A percentile compares a stretch with the other conserved stretches of the same genome.
Evolutionary conservation across 2,113 vertebrate species (phyloP).

Genomic region (Fregata magnificens): DNA sequence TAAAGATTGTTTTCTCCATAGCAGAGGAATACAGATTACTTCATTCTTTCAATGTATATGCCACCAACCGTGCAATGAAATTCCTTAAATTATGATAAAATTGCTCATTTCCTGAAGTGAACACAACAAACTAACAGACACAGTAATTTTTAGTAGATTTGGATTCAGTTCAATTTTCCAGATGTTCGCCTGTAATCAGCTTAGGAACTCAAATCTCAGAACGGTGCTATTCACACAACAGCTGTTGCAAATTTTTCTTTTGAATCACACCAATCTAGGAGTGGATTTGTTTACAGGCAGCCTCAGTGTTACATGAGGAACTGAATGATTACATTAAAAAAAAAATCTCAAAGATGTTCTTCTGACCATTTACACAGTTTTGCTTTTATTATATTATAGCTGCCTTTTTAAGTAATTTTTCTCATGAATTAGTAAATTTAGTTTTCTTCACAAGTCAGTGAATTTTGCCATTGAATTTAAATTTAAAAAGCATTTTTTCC

Average conservation of each 20-base stretch:
- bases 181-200: slow-evolving; percentile 63
- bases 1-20: neutral
- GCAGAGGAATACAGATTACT: neutral
- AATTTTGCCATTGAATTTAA: neutral
- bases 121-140: slow-evolving; percentile 66
- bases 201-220: slow-evolving; percentile 58
- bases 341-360: neutral
- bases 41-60: slow-evolving; percentile 17
- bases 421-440: neutral
- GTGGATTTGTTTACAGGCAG: slow-evolving; percentile 56
- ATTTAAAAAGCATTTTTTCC: neutral
- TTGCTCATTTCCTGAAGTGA: slow-evolving; percentile 66
- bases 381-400: neutral
- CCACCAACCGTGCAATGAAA: slow-evolving; percentile 41
- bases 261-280: slow-evolving; percentile 50
- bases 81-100: slow-evolving; percentile 62
- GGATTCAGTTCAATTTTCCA: slow-evolving; percentile 68
- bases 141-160: slow-evolving; percentile 64
- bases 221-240: slow-evolving; percentile 62
- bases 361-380: neutral
- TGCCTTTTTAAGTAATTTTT: neutral
- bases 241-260: slow-evolving; percentile 64
- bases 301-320: slow-evolving; percentile 6
- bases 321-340: neutral
- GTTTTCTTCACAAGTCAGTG: neutral